Evolutionary conservation across 2,888 invertebrate species (phyloP), one percentile per base, ranked within the genome.

Genomic region (Myopa tessellatipennis): DNA sequence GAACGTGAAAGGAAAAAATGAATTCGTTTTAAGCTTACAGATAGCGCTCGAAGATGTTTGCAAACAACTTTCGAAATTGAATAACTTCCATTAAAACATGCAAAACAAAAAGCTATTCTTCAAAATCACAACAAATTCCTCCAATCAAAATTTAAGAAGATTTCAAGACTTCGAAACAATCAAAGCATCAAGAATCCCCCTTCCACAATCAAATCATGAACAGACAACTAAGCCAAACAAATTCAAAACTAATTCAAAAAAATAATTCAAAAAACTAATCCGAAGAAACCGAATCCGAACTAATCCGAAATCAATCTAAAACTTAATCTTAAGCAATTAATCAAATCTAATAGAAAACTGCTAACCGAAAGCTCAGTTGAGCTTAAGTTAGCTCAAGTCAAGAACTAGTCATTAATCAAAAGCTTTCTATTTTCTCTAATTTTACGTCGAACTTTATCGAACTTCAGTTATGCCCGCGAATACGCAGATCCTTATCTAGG

Each of bases 401-500:
- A 63, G 1, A 6, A 14, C 71, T 36, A 52, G 36, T 36, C 16
- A 55, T 6, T 71, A 58, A 36, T 60, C 6, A 26, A 34, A 52
- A 70, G n/a, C n/a, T 72, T 8, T 50, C 55, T 36, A 10, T 50
- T 69, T 71, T 34, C 73, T 45, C 10, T 10, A 45, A 1, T 45
- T 45, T 45, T 75, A 34, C 63, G 61, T 75, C 26, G 26, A 26
- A 26, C 26, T 26, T 45, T 8, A 40, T 10, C 65, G 65, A 38
- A 65, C 26, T 38, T 79, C 83, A 95, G 95, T 83, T 96, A 96
- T 89, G 96, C 96, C 85, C 93, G 96, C 89, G 96, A 97, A 88
- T 96, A 95, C 88, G 95, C 96, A 85, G 98, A 98, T 90, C 97
- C 97, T 79, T 98, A 97, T 91, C 91, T 98, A 88, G 96, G 95